Base-by-base conservation (phyloP, 2,797 vertebrate genomes). In the Dendrocincla tyrannina region DNA sequence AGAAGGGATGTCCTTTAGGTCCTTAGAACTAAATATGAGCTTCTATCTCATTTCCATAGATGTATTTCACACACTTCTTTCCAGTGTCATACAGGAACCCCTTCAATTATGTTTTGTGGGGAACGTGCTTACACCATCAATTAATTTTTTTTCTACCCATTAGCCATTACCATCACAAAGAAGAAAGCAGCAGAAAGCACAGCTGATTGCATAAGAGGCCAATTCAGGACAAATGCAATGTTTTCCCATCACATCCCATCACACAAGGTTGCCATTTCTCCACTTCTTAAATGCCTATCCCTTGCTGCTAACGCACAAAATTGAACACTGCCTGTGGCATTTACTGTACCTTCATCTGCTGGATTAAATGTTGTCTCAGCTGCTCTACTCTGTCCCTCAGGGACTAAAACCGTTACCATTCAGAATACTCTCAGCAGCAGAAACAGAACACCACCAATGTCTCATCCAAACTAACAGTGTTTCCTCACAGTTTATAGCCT, bases 311-410 rank as follows among this genome's bases (percentile, higher is more conserved):
- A 97, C 89, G 85, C 85, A 96, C 66, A 85, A 86, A 81, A 83
- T 91, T 89, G 85, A 93, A 73, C 90, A 88, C 92, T 92, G 95
- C 84, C 92, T 85, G 70, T 96, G 75, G 95, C 89, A 96, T 95
- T 95, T 96, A 92, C 41, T 95, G 93, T 95, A 96, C 92, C 93
- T 96, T 95, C 96, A 97, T 97, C 95, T 97, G 88, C 88, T 96
- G 93, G 67, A 95, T 88, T 96, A 95, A 97, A 96, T 86, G 77
- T 91, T 96, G 97, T 82, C 95, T 96, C 93, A 97, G 79, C 96
- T 98, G 94, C 92, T 96, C 88, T 92, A 67, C 74, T 90, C 89
- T 93, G 77, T 93, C 94, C 90, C 85, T 95, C 4, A 11, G 77
- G 86, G 86, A 96, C 92, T 89, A 96, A 97, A 93, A 30, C 39